Conservation (phyloP, 2,888 invertebrate genomes). For the Dryocosmus kuriphilus region DNA sequence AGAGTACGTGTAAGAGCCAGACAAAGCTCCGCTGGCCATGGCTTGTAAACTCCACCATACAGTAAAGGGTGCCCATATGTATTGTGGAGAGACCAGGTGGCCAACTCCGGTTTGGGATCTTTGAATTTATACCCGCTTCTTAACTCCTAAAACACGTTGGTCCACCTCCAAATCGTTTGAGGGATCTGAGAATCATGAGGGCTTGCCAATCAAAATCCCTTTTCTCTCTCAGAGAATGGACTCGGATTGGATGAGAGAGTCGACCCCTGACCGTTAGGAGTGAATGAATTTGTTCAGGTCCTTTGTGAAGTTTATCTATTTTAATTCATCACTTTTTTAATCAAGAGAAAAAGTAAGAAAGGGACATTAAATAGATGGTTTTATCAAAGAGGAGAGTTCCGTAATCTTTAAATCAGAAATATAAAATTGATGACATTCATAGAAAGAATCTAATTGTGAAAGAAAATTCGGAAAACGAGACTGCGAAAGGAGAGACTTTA, state of each 20-base stretch:
- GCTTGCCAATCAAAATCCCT: slow-evolving; percentile 24
- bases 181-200: not conserved
- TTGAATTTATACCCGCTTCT: slow-evolving; percentile 8
- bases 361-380: too few species aligned
- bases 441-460: not conserved
- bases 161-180: not conserved
- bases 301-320: not conserved
- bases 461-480: slow-evolving; percentile 8
- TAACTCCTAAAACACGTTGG: slow-evolving; percentile 9
- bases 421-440: too few species aligned
- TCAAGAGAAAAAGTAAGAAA: not conserved
- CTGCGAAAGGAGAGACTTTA: slow-evolving; percentile 18
- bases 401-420: too few species aligned
- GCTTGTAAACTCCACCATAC: slow-evolving; percentile 49
- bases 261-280: slow-evolving; percentile 6
- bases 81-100: slow-evolving; percentile 54
- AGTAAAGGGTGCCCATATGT: slow-evolving; percentile 23
- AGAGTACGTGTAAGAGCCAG: slow-evolving; percentile 51
- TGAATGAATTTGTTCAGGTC: not conserved
- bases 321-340: not conserved
- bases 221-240: not conserved
- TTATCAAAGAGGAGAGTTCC: too few species aligned
- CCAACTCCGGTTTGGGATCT: slow-evolving; percentile 47
- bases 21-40: slow-evolving; percentile 54
- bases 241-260: not conserved